phyloP scores from a whole-genome alignment of 2,113 vertebrate genomes.

The Vicugna pacos region DNA sequence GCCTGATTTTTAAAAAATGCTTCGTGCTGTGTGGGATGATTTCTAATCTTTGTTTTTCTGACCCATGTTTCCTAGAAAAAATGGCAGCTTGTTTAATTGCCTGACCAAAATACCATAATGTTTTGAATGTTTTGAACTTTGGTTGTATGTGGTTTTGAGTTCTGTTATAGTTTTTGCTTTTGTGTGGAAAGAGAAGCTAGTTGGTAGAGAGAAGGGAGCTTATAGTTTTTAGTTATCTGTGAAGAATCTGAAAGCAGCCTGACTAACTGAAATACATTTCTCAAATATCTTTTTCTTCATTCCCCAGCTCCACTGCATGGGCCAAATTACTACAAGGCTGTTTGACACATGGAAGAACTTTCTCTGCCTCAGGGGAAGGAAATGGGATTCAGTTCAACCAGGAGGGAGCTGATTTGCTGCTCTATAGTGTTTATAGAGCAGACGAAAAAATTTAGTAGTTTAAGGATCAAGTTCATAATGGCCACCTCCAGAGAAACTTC shows the following conservation, averaged over 20 bases:
- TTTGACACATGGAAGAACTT: not conserved
- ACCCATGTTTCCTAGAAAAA: not conserved
- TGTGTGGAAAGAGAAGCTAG: not conserved
- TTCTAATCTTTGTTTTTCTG: not conserved
- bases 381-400: not conserved
- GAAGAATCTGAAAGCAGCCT: conserved; percentile 13
- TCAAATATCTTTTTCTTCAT: conserved; percentile 27
- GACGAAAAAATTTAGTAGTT: not conserved
- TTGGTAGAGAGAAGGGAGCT: not conserved
- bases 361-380: not conserved
- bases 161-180: not conserved
- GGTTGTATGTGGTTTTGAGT: not conserved
- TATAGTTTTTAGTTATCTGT: conserved; percentile 8
- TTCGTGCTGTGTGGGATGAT: not conserved
- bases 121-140: not conserved
- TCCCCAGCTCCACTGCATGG: not conserved
- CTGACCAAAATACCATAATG: not conserved
- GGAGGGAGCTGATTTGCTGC: not conserved
- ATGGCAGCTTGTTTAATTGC: not conserved
- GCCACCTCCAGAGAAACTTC: not conserved
- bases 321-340: not conserved
- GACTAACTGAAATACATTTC: conserved; percentile 19
- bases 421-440: not conserved
- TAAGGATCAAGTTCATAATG: not conserved
- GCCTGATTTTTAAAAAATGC: not conserved